Evolutionary conservation across 2,797 vertebrate species (phyloP), one percentile per base, ranked within the genome.

Genomic region (Propithecus deckenii): DNA sequence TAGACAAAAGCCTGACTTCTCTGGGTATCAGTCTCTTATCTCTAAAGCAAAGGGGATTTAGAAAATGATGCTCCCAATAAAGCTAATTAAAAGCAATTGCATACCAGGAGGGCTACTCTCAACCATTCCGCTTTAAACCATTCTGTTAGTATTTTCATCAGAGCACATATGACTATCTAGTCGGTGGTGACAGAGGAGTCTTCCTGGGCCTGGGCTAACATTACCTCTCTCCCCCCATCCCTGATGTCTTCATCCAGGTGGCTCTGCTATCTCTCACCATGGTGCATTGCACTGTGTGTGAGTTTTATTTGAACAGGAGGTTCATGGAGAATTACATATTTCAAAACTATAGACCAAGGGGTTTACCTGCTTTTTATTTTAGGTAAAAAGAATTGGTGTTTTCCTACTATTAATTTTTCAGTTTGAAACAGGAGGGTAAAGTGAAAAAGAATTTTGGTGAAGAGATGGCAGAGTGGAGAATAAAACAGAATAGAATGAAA

Each of bases 281-380:
- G 32, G 59, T 30, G 20, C 2, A 17, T 18, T 17, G 55, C 7
- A 55, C 55, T 28, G 2, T 2, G 15, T 4, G 4, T 89, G 80
- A 84, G 57, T 79, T 88, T 81, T 65, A 14, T 30, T 65, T 94
- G 28, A 95, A 81, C 23, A 79, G 38, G 43, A 85, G 52, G 41
- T 67, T 86, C 15, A 1, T 87, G 78, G 23, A 30, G 20, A 69
- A 94, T 35, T 46, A 57, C 46, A 9, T 78, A 22, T n/a, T 89
- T 83, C 43, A 57, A 79, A 94, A 80, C 59, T 22, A 3, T 25
- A 89, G 18, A 17, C 30, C n/a, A 48, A 10, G 46, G 52, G 20
- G 15, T 76, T 95, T 85, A 11, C 6, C 1, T 69, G n/a, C 12
- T 48, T 93, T 89, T 76, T 46, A 50, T 83, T 96, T 75, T 74